Percentiles rank a stretch among this genome's conserved stretches.
These are phyloP conservation scores for Leptodactylus fallax DNA, from an alignment of 2,797 vertebrate species.

Conservation along the genomic window DNA sequence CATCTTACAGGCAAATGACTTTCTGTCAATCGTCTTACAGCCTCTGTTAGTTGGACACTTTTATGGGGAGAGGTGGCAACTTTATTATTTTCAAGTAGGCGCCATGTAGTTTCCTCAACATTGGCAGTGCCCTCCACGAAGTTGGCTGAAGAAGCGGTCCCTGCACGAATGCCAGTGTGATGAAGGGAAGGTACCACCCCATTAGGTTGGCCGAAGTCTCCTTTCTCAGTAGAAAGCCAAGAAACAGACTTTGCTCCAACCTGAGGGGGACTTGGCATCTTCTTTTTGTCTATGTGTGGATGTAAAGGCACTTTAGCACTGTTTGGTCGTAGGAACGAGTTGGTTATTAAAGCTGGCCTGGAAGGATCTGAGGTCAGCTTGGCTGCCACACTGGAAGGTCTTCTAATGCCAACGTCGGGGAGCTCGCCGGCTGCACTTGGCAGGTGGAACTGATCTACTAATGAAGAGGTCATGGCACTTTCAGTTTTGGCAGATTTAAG, in stretches of 20 bases:
- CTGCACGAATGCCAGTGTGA: constrained; percentile 50
- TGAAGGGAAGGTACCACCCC: constrained; percentile 38
- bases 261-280: constrained; percentile 65
- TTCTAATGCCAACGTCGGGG: constrained; percentile 64
- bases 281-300: constrained; percentile 71
- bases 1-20: constrained; percentile 5
- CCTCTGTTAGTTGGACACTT: constrained; percentile 68
- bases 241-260: constrained; percentile 61
- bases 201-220: constrained; percentile 61
- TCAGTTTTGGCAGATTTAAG: constrained; percentile 62
- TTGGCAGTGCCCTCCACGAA: constrained; percentile 59
- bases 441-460: constrained; percentile 69
- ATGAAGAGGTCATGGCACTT: constrained; percentile 78
- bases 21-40: constrained; percentile 70
- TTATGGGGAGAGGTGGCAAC: constrained; percentile 57
- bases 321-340: constrained; percentile 70
- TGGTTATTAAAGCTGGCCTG: constrained; percentile 74
- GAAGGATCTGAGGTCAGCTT: constrained; percentile 74
- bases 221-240: constrained; percentile 60
- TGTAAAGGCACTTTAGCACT: constrained; percentile 85
- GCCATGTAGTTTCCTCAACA: constrained; percentile 61
- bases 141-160: constrained; percentile 33
- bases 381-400: constrained; percentile 66
- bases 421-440: constrained; percentile 67
- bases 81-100: constrained; percentile 15